Evolutionary conservation across 2,797 vertebrate species (phyloP), one percentile per base, ranked within the genome.

Genomic region (Cyprinella venusta): DNA sequence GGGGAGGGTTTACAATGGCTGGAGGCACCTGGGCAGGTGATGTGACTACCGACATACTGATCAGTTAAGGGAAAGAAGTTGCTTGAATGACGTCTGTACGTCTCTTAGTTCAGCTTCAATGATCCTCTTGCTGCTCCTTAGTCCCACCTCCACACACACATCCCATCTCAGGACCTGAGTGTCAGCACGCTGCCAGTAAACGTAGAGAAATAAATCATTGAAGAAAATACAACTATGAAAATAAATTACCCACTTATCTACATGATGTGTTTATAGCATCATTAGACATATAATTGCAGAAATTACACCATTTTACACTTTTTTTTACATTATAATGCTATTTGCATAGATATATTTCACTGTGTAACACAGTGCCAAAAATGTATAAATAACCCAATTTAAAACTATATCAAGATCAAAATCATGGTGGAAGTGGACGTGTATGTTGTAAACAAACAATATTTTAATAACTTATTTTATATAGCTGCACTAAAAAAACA

Each of bases 21-120:
- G 97, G 96, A 69, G 96, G 95, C 87, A 93, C 94, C 90, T 95
- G 96, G 84, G 95, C 92, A 52, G 96, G 92, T 85, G 97, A 96
- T 0, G 97, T 92, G 86, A 94, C 96, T 8, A 94, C 90, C 86
- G 97, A 98, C 97, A 98, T 99, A 82, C 92, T 89, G 86, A 72
- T 71, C 75, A 79, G 75, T 76, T 81, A 40, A 48, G 68, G 81
- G 63, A 74, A 79, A 68, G 42, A 63, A 69, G 85, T 72, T n/a
- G 67, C 78, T 86, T 21, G 68, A 72, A 36, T 30, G 84, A 87
- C 71, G 80, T 81, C 74, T 80, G 81, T 42, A 86, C 65, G 76
- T 87, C 80, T 89, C 92, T 68, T 59, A 72, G 77, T 82, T 89
- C 88, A 92, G 79, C 88, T 85, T 80, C 87, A 61, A 61, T 83